Evolutionary conservation across 92 coral and sea anemone genomes (phyloP).

Genomic region (Umimayanthus chanpuru): DNA sequence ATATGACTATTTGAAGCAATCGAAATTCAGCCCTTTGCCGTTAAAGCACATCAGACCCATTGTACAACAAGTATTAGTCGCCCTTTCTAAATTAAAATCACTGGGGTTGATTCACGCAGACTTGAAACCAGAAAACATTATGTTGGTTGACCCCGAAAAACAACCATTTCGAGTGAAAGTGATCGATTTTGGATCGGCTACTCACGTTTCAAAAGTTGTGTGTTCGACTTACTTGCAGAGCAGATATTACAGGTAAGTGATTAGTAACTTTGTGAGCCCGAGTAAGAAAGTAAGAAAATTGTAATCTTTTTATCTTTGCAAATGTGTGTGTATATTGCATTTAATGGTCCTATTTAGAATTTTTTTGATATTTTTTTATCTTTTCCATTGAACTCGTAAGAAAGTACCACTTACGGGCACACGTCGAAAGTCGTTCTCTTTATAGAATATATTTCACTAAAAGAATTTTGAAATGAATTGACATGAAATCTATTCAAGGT

Average conservation of each 20-base stretch:
- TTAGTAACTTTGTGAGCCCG: not conserved
- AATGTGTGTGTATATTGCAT: constrained; percentile 9
- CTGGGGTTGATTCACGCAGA: constrained; percentile 97
- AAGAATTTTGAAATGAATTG: no score
- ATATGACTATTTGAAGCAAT: constrained; percentile 94
- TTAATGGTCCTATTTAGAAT: not conserved
- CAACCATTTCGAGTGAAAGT: constrained; percentile 96
- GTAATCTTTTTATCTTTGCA: not conserved
- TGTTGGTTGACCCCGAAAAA: constrained; percentile 96
- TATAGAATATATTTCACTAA: not conserved
- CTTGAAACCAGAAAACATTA: constrained; percentile 93
- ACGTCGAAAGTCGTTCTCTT: not conserved
- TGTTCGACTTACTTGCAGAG: constrained; percentile 96
- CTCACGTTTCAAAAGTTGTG: constrained; percentile 97
- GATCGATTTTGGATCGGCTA: constrained; percentile 97
- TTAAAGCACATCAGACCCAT: constrained; percentile 93
- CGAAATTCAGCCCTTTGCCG: constrained; percentile 93
- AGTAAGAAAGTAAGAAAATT: no score
- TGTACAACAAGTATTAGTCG: constrained; percentile 95
- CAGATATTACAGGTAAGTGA: constrained; percentile 91
- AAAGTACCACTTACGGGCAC: not conserved
- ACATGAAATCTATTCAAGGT: not conserved
- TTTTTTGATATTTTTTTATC: not conserved
- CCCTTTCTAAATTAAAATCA: constrained; percentile 87
- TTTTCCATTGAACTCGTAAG: not conserved